Conservation (phyloP, 1,140 invertebrate genomes). For the Drosophila pectinifera region DNA sequence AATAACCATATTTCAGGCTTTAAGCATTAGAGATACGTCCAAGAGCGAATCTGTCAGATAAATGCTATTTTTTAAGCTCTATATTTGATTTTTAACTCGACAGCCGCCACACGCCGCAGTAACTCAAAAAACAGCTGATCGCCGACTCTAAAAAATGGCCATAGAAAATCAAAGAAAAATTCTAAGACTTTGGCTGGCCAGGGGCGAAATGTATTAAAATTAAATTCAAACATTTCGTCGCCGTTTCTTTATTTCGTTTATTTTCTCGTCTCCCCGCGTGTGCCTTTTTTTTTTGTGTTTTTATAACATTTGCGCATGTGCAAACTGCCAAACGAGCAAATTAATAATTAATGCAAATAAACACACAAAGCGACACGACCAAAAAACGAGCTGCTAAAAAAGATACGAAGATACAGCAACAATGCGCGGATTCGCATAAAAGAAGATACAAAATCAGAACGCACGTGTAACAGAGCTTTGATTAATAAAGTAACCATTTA, state of each 20-base stretch:
- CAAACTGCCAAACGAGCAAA: conserved; percentile 80
- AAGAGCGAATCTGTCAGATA: conserved; percentile 63
- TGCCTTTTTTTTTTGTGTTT: conserved; percentile 27
- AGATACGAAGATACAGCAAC: conserved; percentile 38
- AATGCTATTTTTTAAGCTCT: conserved; percentile 72
- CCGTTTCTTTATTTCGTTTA: conserved; percentile 37
- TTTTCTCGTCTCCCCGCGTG: background rate
- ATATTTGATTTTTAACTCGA: conserved; percentile 59
- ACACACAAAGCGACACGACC: conserved; percentile 60
- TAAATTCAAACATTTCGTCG: conserved; percentile 73
- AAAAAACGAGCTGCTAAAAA: conserved; percentile 41
- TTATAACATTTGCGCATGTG: conserved; percentile 77
- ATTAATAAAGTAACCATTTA: conserved; percentile 72
- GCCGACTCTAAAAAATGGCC: conserved; percentile 62
- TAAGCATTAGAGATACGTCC: conserved; percentile 16
- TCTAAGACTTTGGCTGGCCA: too few relatives aligned
- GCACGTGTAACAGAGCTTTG: conserved; percentile 73
- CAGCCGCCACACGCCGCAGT: conserved; percentile 70
- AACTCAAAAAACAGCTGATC: conserved; percentile 49
- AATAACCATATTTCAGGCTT: conserved; percentile 29
- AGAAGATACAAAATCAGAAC: conserved; percentile 66
- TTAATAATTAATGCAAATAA: conserved; percentile 84
- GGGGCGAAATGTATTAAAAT: conserved; percentile 73
- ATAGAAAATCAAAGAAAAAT: too few relatives aligned
- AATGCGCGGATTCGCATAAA: conserved; percentile 39